Evolutionary conservation across 2,797 vertebrate genomes (phyloP).

Genomic region (Pteronotus mesoamericanus): DNA sequence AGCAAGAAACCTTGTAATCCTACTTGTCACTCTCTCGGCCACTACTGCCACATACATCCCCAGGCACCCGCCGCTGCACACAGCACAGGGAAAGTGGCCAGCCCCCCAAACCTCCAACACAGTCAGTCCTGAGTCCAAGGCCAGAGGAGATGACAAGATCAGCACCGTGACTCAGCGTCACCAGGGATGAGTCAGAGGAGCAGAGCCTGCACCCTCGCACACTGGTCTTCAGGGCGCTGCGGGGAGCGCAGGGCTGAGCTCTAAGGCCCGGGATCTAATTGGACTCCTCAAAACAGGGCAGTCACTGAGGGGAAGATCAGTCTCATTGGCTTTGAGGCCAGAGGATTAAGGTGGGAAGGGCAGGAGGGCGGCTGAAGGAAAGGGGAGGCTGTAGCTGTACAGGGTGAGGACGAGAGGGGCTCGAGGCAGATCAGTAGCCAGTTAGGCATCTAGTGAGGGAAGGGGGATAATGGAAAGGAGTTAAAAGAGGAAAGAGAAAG

Average conservation of each 20-base stretch:
- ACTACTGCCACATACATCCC: no score
- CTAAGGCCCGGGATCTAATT: rapidly evolving
- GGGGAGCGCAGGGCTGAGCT: background rate
- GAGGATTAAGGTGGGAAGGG: background rate
- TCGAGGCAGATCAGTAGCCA: background rate
- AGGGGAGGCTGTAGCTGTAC: background rate
- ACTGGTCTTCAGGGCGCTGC: rapidly evolving
- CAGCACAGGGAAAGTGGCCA: background rate
- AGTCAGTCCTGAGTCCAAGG: background rate
- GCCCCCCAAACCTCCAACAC: no score
- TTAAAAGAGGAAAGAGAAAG: background rate
- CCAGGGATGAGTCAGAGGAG: no score
- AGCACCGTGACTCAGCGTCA: background rate
- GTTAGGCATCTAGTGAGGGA: no score
- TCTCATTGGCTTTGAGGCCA: background rate
- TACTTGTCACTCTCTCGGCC: no score
- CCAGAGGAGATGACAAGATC: background rate
- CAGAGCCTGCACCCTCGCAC: background rate
- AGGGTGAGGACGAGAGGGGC: background rate
- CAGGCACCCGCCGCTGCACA: background rate
- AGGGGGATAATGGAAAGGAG: no score
- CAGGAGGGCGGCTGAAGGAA: no score
- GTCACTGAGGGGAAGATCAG: background rate
- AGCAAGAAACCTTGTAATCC: background rate
- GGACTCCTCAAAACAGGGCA: background rate